Evolutionary conservation across 92 coral and sea anemone genomes (phyloP), one percentile per base, ranked within the genome.

Genomic region (Phenganax subtilis): DNA sequence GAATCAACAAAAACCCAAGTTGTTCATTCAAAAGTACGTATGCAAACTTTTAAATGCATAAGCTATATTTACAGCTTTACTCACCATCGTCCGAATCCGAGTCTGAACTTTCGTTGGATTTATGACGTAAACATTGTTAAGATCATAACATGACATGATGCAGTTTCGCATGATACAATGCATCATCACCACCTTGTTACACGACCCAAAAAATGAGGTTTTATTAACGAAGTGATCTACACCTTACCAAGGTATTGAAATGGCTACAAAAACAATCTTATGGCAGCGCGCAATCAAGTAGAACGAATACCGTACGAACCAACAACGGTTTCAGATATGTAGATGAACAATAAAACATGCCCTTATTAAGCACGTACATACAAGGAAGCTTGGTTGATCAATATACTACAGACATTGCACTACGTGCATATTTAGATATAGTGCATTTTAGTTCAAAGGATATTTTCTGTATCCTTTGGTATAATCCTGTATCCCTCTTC

Each of bases 21-120:
- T 51, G 53, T 7, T 57, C 14, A 16, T n/a, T 54, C 61, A 52
- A 74, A 74, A 55, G 12, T 6, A 71, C 15, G 76, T 54, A 1
- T 25, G 69, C 27, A 0, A 11, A 15, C n/a, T 57, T 12, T 7
- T 52, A 37, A 25, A 76, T 6, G 9, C 17, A 75, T 6, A 75
- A 11, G 37, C 58, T 10, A n/a, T 0, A 16, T n/a, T 76, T 17
- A 56, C 25, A 57, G 29, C 44, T 57, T 76, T 29, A 85, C 97
- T 85, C 67, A 94, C 98, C 98, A 73, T 90, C 93, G 80, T 90
- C 98, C 58, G 98, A 94, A 65, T 94, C 98, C 30, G 97, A 94
- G 69, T 92, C 97, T 7, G 98, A 94, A 31, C 87, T 85, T 8
- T 96, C 98, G 52, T 87, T 89, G 27, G 98, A 91, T 70, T 90